phyloP scores from a whole-genome alignment of 2,113 vertebrate species.

The Corythaeola cristata region DNA sequence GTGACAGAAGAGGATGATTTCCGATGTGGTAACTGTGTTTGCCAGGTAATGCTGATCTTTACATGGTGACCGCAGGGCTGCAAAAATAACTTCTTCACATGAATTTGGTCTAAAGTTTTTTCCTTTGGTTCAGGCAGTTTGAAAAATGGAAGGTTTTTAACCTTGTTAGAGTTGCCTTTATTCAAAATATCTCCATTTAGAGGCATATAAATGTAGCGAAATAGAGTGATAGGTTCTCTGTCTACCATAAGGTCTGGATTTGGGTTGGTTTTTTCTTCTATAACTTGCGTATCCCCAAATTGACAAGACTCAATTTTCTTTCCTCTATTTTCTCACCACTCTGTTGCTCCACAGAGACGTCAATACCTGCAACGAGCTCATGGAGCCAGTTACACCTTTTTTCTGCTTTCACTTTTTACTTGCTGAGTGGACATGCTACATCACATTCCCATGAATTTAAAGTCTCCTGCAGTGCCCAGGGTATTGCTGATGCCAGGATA shows the following conservation, averaged over 20 bases:
- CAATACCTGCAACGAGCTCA: not conserved
- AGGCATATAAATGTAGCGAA: not conserved
- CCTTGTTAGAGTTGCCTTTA: not conserved
- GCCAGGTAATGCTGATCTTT: not conserved
- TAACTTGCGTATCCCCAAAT: not conserved
- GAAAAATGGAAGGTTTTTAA: not conserved
- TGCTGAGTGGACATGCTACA: not conserved
- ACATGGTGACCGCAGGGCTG: not conserved
- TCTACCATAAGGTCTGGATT: not conserved
- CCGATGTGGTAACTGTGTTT: not conserved
- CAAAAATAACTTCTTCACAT: not conserved
- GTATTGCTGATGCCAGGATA: constrained; percentile 9
- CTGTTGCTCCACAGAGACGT: not conserved
- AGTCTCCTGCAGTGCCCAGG: not conserved
- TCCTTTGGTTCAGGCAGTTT: not conserved
- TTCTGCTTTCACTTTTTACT: not conserved
- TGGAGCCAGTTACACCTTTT: not conserved
- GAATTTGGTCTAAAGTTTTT: not conserved
- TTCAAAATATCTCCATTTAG: not conserved
- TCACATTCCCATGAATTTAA: not conserved
- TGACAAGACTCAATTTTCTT: not conserved
- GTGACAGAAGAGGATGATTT: not conserved
- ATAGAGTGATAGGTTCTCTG: not conserved
- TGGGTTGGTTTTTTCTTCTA: not conserved
- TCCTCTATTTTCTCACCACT: not conserved